Conservation (phyloP, 2,113 vertebrate species). For the Nannospalax galili region DNA sequence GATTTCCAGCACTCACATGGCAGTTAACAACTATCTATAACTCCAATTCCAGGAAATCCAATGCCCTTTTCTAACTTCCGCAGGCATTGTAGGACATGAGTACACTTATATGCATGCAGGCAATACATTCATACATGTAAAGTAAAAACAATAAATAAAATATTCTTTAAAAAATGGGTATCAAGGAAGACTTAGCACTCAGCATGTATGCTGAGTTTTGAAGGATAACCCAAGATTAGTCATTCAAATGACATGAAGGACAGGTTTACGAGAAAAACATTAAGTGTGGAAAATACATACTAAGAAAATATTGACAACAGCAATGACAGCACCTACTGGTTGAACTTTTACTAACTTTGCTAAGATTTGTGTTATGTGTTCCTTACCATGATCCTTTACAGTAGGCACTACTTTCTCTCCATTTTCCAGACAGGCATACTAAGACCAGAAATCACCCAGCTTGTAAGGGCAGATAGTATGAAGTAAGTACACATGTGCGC, state of each 20-base stretch:
- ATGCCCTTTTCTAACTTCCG: too few species aligned
- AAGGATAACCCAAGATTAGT: neutral
- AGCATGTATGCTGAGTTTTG: neutral
- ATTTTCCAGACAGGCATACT: conserved; percentile 44
- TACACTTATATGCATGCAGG: too few species aligned
- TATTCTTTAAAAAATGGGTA: neutral
- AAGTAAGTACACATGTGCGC: neutral
- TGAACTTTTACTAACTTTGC: neutral
- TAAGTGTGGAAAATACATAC: neutral
- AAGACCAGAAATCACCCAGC: neutral
- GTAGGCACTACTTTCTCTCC: neutral
- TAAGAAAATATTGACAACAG: neutral
- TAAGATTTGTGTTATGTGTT: neutral
- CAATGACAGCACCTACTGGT: neutral
- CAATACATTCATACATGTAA: too few species aligned
- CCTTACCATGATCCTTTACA: neutral
- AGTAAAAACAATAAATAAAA: too few species aligned
- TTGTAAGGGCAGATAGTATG: neutral
- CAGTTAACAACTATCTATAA: too few species aligned
- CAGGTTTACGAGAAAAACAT: neutral
- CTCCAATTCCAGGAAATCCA: too few species aligned
- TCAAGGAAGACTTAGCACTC: neutral
- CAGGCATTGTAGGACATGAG: too few species aligned
- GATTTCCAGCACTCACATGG: too few species aligned
- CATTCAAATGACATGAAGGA: neutral